Base-by-base conservation (phyloP, 2,888 invertebrate species). In the Ormia ochracea region DNA sequence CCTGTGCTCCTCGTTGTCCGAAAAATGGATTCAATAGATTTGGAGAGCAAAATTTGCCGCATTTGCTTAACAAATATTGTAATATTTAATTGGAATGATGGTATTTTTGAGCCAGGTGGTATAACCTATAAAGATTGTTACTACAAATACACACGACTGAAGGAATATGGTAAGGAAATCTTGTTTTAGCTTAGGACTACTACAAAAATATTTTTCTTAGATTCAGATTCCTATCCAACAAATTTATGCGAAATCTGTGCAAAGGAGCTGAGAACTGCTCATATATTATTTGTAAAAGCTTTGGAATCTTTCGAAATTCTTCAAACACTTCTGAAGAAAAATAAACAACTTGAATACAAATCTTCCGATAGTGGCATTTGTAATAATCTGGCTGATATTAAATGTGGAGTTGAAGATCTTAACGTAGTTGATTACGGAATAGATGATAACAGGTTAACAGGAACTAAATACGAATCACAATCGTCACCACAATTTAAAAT, bases 61-160 rank as follows among this genome's bases (percentile, higher is more conserved):
- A 56, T 78, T 38, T 78, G 78, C 19, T 3, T 78, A 41, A 9
- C 41, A 0, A 0, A 26, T 4, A 43, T 31, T 0, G 9, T 14
- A 12, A 12, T 23, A 4, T 14, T 78, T 3, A 26, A 73, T 21
- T 78, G 73, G 78, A 48, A 73, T 50, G 48, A 63, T 9, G 23
- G 48, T 2, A 31, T 73, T 4, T 36, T 21, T 0, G 14, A 48
- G 7, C 26, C 33, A 1, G 33, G 14, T 63, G 38, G 48, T 12
- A 41, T 63, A 7, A 45, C 38, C 3, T 78, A 73, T 14, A 73
- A 48, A 33, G 66, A 68, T 19, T 73, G 66, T 23, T 78, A 78
- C 33, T 78, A 54, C 23, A 73, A 68, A 12, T 78, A 78, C 14
- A 73, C 73, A 1, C 36, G 50, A 5, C 12, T 78, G 0, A 12